Base-by-base conservation (phyloP, 2,113 vertebrate genomes). In the Cyanoramphus novaezelandiae region DNA sequence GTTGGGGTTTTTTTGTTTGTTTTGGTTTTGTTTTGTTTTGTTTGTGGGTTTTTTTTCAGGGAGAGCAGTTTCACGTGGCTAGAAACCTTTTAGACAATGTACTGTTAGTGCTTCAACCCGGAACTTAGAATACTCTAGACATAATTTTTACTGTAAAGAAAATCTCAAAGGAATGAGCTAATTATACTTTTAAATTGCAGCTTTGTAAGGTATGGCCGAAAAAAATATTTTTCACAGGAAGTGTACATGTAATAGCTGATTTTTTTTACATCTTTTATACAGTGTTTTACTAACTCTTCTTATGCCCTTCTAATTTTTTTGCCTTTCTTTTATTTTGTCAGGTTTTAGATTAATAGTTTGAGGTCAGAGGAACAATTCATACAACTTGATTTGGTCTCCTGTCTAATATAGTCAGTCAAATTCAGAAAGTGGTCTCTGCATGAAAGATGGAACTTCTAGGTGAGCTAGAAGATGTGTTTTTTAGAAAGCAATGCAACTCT, bases 271-370 rank as follows among this genome's bases (percentile, higher is more conserved):
- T 69, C 44, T 76, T 83, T 92, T 65, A 14, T 76, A 29, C 13
- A 46, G 6, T 80, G 18, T 76, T 94, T 81, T 92, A 44, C 19
- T 80, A 69, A 33, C 6, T 81, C 24, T 16, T 88, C 49, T 90
- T 31, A 47, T 39, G 37, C 21, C 37, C 19, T 65, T 86, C 59
- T 90, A 88, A 65, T 88, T 88, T 92, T 4, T 80, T 31, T 85
- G 43, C 27, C 53, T 41, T 89, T 76, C 17, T 31, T 63, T 64
- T 76, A 63, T 70, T 92, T 93, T 27, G 29, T 63, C 37, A 37
- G n/a, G 10, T 53, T 95, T 90, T 84, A 78, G 41, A 70, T 81
- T 63, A 44, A 70, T 88, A 93, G 37, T 52, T 90, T 82, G 80
- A 82, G 41, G 46, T 83, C 72, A 93, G 46, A 74, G 55, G n/a